Evolutionary conservation across 2,113 vertebrate species (phyloP), one percentile per base, ranked within the genome.

Genomic region (Callipepla californica): DNA sequence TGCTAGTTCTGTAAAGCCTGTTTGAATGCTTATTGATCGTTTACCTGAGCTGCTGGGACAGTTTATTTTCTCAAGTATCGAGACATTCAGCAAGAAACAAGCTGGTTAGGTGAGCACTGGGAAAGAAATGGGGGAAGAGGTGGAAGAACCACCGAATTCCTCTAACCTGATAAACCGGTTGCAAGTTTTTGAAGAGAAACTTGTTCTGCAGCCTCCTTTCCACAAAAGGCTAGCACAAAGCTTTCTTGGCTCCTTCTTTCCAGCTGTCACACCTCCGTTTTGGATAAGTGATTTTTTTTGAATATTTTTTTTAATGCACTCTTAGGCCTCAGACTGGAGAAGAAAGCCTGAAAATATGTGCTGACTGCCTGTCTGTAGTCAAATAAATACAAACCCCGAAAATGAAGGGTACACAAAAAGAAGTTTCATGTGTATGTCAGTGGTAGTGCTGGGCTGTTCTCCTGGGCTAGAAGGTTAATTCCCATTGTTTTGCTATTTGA

Each of bases 141-240:
- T 1, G 3, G 84, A 92, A 83, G 92, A 82, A 50, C 42, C 61
- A 8, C 3, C 30, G 55, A 93, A 96, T 96, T 95, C 96, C 87
- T 95, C 57, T 48, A 94, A 94, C 94, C 92, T 92, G 97, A 94
- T 87, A 89, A 96, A 96, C 96, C 70, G 67, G 96, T 96, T 96
- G 34, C 36, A 55, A 18, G 36, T 58, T 36, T 53, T 79, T 76
- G 50, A 44, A 51, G 87, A 68, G 77, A 84, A 97, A 96, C 97
- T 96, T 89, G 96, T 97, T 96, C 91, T 53, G 36, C 96, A 94
- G 72, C 87, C 78, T 94, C 65, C 45, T 92, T 72, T 88, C 92
- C 82, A 68, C 57, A 34, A 75, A 78, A 65, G 82, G 19, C 50
- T 75, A 77, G 65, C 68, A 90, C 58, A 82, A 93, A 55, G 25